phyloP scores from a whole-genome alignment of 2,888 invertebrate species.

The Hoplodrina blanda region DNA sequence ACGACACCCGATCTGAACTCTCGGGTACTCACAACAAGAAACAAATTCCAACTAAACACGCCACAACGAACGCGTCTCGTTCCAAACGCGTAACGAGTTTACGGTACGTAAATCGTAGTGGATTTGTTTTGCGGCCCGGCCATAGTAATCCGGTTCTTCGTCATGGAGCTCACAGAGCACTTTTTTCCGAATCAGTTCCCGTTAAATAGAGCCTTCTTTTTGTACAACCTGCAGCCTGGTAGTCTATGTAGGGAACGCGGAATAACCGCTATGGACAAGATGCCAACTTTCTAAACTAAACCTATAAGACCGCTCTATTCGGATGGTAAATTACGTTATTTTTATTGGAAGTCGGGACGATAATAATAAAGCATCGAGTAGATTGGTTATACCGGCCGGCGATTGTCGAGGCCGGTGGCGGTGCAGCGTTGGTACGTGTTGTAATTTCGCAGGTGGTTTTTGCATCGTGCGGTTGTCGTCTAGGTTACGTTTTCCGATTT shows the following conservation, averaged over 20 bases:
- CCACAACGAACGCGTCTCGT: constrained; percentile 79
- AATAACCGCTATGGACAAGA: constrained; percentile 88
- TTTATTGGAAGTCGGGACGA: constrained; percentile 82
- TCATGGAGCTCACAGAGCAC: constrained; percentile 79
- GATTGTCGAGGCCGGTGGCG: constrained; percentile 65
- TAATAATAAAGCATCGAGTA: constrained; percentile 83
- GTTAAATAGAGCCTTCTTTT: constrained; percentile 87
- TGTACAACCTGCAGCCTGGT: constrained; percentile 79
- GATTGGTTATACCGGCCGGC: constrained; percentile 76
- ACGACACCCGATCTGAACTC: constrained; percentile 73
- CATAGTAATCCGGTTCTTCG: constrained; percentile 87
- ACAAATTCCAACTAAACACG: constrained; percentile 75
- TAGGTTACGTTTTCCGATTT: constrained; percentile 78
- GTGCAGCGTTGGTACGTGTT: constrained; percentile 71
- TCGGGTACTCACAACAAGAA: constrained; percentile 73
- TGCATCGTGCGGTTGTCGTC: constrained; percentile 73
- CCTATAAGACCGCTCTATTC: constrained; percentile 84
- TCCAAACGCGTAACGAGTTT: constrained; percentile 88
- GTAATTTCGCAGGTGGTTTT: constrained; percentile 77
- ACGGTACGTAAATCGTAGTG: constrained; percentile 90
- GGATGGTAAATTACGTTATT: constrained; percentile 85
- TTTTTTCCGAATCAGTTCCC: constrained; percentile 84
- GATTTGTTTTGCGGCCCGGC: constrained; percentile 86
- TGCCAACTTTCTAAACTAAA: constrained; percentile 90
- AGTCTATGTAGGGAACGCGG: constrained; percentile 85